These are phyloP conservation scores for Harpegnathos saltator DNA, from an alignment of 1,140 invertebrate species.

Conservation along the genomic window DNA sequence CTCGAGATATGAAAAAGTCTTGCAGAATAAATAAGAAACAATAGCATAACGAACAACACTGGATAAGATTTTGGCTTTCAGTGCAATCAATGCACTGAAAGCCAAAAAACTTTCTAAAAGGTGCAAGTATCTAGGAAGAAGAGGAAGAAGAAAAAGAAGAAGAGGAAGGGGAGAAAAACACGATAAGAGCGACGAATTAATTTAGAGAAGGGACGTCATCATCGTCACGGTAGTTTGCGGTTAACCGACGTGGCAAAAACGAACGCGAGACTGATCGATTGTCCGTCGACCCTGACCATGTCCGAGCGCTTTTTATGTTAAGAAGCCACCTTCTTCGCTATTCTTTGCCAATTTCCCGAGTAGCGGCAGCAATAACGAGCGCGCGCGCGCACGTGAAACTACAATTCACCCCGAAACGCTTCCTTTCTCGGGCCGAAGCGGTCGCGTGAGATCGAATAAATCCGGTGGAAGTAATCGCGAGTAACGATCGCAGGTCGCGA, in stretches of 20 bases:
- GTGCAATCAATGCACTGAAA: too few relatives aligned
- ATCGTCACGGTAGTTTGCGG: slow-evolving; percentile 30
- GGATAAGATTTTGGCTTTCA: too few relatives aligned
- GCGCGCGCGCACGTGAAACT: not conserved
- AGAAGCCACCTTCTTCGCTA: not conserved
- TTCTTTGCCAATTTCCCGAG: not conserved
- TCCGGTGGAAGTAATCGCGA: too few relatives aligned
- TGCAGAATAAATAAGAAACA: too few relatives aligned
- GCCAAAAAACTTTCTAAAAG: too few relatives aligned
- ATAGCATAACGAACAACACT: too few relatives aligned
- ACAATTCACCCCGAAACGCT: not conserved
- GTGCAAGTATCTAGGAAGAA: not conserved
- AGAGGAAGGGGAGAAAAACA: not conserved
- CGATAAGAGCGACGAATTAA: slow-evolving; percentile 38
- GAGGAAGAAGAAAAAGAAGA: not conserved
- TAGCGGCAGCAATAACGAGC: too few relatives aligned
- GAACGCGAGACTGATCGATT: slow-evolving; percentile 60
- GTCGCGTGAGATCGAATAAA: too few relatives aligned
- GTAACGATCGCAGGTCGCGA: too few relatives aligned
- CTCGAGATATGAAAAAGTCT: too few relatives aligned
- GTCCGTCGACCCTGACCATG: slow-evolving; percentile 10
- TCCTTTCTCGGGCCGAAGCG: too few relatives aligned
- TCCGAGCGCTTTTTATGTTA: not conserved
- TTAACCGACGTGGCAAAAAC: slow-evolving; percentile 21
- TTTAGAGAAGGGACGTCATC: slow-evolving; percentile 5